Conservation (phyloP, 2,113 vertebrate species). For the Macaca fascicularis region DNA sequence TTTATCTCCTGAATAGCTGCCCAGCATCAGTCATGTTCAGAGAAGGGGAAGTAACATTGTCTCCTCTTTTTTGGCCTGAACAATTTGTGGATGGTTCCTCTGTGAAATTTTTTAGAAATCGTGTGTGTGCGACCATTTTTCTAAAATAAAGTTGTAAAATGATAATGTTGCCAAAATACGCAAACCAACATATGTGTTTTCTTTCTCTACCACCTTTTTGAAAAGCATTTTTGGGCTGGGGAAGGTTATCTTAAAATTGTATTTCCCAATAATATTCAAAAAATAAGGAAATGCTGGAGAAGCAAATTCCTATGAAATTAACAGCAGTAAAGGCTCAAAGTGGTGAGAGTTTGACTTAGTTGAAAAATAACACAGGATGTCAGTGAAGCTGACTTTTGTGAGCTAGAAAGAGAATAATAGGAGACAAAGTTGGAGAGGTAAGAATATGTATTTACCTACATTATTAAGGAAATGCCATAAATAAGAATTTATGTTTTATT, state of each 20-base stretch:
- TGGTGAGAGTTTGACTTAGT: not conserved
- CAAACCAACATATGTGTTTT: not conserved
- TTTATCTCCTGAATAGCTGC: slow-evolving; percentile 30
- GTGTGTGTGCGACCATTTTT: not conserved
- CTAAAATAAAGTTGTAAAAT: not conserved
- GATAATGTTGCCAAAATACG: not conserved
- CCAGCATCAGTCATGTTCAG: not conserved
- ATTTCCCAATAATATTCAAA: not conserved
- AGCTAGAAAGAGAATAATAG: not conserved
- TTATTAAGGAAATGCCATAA: not conserved
- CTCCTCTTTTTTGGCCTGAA: not conserved
- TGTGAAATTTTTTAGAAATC: not conserved
- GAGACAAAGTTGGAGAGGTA: not conserved
- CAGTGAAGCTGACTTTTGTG: not conserved
- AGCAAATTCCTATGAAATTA: not conserved
- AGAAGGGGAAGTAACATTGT: not conserved
- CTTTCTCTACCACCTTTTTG: not conserved
- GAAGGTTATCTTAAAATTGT: not conserved
- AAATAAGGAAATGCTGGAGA: not conserved
- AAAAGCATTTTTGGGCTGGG: not conserved
- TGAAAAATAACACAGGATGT: not conserved
- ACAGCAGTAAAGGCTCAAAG: not conserved
- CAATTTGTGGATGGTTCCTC: not conserved
- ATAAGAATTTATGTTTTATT: not conserved
- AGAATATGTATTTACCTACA: not conserved